Evolutionary conservation across 2,888 invertebrate genomes (phyloP), one percentile per base, ranked within the genome.

Genomic region (Erynnis tages): DNA sequence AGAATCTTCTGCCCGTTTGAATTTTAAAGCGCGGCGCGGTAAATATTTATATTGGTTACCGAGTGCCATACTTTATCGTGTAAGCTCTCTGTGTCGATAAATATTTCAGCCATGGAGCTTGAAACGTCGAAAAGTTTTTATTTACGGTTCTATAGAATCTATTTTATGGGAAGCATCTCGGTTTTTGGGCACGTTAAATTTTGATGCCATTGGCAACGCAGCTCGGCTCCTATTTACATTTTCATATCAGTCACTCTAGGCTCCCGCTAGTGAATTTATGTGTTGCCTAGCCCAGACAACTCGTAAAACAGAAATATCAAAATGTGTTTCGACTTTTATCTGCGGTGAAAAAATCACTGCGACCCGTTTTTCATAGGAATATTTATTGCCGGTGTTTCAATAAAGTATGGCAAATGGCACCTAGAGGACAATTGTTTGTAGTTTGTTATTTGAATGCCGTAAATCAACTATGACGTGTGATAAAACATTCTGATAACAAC

Each of bases 251-350:
- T 60, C 56, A 58, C 50, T 35, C 50, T 44, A 58, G 57, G 54
- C 55, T 50, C 46, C 58, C 54, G 44, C 53, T 40, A 54, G 49
- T 56, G 52, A 61, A 62, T 62, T 62, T 62, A 62, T 62, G 60
- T 58, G 58, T 58, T 57, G 54, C 55, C 54, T 54, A 38, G 52
- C 47, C 54, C 35, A 43, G 37, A 50, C 35, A 44, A 50, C 27
- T 50, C 50, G 50, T 50, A 50, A 50, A 50, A 50, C 50, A 44
- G 50, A 37, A 50, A 50, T 50, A 50, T 50, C 50, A 44, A 44
- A 50, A 50, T 43, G 43, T 44, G 43, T 37, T 50, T 35, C 43
- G 25, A 44, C 44, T 50, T 50, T 50, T 50, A 50, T 50, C 43
- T 50, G 50, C 21, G 35, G 34, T 41, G 43, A 43, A 50, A 50